A percentile compares a stretch with the other conserved stretches of the same genome.
Evolutionary conservation across 2,113 vertebrate species (phyloP).

Genomic region (Cynocephalus volans): DNA sequence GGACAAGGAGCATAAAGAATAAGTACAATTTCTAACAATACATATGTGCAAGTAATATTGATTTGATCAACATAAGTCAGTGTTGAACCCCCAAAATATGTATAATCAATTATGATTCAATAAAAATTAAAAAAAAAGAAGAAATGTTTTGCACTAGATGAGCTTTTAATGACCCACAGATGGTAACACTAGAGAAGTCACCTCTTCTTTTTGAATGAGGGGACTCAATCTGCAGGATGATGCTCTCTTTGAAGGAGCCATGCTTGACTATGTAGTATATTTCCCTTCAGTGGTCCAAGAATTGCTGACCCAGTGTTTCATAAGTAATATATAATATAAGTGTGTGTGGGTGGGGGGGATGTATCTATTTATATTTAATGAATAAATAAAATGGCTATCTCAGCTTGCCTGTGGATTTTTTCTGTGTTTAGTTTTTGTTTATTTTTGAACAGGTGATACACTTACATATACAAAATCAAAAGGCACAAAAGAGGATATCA

Average conservation of each 20-base stretch:
- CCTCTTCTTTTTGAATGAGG: neutral
- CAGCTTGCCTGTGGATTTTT: neutral
- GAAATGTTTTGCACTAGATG: neutral
- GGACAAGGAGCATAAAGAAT: too few species aligned
- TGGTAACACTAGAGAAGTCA: neutral
- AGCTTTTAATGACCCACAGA: neutral
- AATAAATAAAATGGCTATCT: conserved; percentile 2
- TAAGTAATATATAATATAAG: neutral
- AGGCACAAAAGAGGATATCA: neutral
- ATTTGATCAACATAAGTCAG: too few species aligned
- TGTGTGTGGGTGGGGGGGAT: neutral
- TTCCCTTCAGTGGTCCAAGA: neutral
- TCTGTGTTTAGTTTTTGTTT: neutral
- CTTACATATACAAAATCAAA: neutral
- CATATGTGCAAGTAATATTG: too few species aligned
- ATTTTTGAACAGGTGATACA: neutral
- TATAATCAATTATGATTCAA: too few species aligned
- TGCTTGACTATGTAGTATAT: neutral
- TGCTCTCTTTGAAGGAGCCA: neutral
- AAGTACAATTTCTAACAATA: too few species aligned
- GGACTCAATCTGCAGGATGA: neutral
- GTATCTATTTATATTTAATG: neutral
- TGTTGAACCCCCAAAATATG: too few species aligned
- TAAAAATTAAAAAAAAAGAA: neutral
- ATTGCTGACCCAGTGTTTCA: neutral